Evolutionary conservation across 1,140 invertebrate species (phyloP), one percentile per base, ranked within the genome.

Genomic region (silkworm (Bombyx mori)): DNA sequence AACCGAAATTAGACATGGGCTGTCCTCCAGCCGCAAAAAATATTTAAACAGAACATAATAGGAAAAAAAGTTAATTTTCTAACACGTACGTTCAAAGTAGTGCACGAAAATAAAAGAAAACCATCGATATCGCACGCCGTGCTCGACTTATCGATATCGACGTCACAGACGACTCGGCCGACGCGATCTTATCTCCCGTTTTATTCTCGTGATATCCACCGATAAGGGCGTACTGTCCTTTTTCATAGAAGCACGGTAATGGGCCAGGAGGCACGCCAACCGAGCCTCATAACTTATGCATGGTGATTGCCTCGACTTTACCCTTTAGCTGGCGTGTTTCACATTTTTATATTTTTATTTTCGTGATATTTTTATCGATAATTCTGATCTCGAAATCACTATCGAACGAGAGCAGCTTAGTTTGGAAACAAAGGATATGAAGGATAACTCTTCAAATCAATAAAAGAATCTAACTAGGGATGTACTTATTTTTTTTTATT

Each of bases 141-240:
- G 26, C 26, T 35, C 26, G 26, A 35, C 10, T 44, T 57, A 73
- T 77, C 76, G 75, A 79, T 71, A 79, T 74, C 69, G 65, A 74
- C 44, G 54, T 51, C 44, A 45, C 12, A 44, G 44, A 54, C n/a
- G 44, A 53, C 49, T 42, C 58, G 63, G 42, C 73, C 60, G 54
- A 42, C 54, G 62, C 65, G 82, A 86, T 86, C 77, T 83, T 86
- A 86, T 86, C 82, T 57, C 58, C 58, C 52, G 74, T 81, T 83
- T 63, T 84, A 82, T 86, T 84, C 84, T 86, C 78, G 84, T 79
- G 78, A 82, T 81, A 73, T 79, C 49, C 77, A 72, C 44, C 77
- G 82, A 86, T 84, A 86, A 86, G 75, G 74, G 60, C 68, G 72
- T 78, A 83, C 82, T 84, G 82, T 86, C 80, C 82, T 86, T 86